Conservation (phyloP, 2,888 invertebrate genomes). For the Lycaena phlaeas region DNA sequence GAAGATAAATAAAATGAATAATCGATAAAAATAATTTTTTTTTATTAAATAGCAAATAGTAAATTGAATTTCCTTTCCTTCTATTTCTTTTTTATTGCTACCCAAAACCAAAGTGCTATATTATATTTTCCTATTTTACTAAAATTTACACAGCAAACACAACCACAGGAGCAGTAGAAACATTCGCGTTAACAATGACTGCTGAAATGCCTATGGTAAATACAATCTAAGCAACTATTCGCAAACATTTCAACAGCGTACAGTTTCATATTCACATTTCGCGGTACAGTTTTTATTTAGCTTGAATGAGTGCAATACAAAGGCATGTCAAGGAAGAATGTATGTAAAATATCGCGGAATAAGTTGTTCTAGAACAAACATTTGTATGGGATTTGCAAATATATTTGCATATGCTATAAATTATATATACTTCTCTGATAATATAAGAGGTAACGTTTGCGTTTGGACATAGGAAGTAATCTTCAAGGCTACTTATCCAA, state of each 20-base stretch:
- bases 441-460: too few species aligned
- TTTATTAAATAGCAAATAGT: slow-evolving; percentile 10
- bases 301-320: slow-evolving; percentile 50
- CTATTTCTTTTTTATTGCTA: too few species aligned
- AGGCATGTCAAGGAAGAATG: slow-evolving; percentile 36
- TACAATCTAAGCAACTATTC: slow-evolving; percentile 2
- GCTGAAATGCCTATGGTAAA: slow-evolving; percentile 2
- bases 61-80: not conserved
- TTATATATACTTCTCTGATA: too few species aligned
- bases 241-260: slow-evolving; percentile 11
- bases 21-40: too few species aligned
- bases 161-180: not conserved
- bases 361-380: slow-evolving; percentile 1
- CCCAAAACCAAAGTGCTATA: not conserved
- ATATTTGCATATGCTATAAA: too few species aligned
- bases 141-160: not conserved
- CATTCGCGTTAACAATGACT: not conserved
- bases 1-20: too few species aligned
- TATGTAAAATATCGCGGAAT: slow-evolving; percentile 8
- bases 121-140: not conserved
- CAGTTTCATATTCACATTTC: slow-evolving; percentile 37
- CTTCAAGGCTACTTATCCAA: too few species aligned
- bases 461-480: too few species aligned
- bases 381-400: too few species aligned
- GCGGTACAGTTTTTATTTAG: slow-evolving; percentile 48